Evolutionary conservation across 2,888 invertebrate genomes (phyloP).

Genomic region (Microctonus aethiopoides): DNA sequence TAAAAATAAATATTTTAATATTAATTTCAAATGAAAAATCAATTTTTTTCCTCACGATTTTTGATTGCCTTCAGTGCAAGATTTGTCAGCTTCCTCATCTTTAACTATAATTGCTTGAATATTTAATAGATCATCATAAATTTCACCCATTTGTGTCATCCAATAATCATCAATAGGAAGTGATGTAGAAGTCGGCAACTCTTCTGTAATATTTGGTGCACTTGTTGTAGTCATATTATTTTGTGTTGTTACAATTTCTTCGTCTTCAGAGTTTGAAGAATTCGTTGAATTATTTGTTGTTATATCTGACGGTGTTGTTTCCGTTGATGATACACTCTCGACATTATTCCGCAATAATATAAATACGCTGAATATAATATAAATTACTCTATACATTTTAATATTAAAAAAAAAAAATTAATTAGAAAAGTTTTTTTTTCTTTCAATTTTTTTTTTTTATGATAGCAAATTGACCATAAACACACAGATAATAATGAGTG

Average conservation of each 20-base stretch:
- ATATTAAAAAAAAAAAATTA: background rate
- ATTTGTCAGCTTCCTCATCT: conserved; percentile 40
- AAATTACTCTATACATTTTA: background rate
- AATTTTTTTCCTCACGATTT: conserved; percentile 40
- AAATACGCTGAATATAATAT: background rate
- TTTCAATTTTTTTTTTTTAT: too few relatives aligned
- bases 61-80: conserved; percentile 36
- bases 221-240: background rate
- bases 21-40: background rate
- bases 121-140: conserved; percentile 36
- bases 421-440: background rate
- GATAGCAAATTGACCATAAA: background rate
- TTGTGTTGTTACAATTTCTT: background rate
- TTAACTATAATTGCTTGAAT: conserved; percentile 49
- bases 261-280: background rate
- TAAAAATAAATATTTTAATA: background rate
- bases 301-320: background rate
- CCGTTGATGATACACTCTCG: background rate
- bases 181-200: background rate
- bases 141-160: conserved; percentile 39
- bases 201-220: background rate
- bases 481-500: background rate
- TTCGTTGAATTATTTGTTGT: background rate
- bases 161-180: conserved; percentile 33
- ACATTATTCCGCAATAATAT: background rate